Evolutionary conservation across 2,888 invertebrate species (phyloP).

Genomic region (Eulithis prunata): DNA sequence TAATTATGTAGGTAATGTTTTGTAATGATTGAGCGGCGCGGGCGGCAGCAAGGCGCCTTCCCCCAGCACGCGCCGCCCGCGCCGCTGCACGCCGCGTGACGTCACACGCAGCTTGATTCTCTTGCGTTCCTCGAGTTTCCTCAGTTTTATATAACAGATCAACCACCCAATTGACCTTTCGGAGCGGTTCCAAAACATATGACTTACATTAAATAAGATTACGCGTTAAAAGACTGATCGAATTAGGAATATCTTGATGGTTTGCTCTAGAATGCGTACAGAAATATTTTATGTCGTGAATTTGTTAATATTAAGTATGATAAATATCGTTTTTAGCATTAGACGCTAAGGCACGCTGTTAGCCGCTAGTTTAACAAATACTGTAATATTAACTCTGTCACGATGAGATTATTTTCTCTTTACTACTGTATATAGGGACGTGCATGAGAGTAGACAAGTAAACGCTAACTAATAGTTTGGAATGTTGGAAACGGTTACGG

Average conservation of each 20-base stretch:
- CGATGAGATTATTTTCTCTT: slow-evolving; percentile 39
- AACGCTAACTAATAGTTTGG: slow-evolving; percentile 34
- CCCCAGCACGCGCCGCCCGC: slow-evolving; percentile 49
- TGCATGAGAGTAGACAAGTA: slow-evolving; percentile 29
- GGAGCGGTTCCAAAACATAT: slow-evolving; percentile 57
- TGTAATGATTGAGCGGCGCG: slow-evolving; percentile 44
- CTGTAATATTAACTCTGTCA: slow-evolving; percentile 46
- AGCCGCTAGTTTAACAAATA: slow-evolving; percentile 44
- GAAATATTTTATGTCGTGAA: slow-evolving; percentile 45
- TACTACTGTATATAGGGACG: slow-evolving; percentile 38
- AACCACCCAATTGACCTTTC: slow-evolving; percentile 45
- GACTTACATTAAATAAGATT: slow-evolving; percentile 58
- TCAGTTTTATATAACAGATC: slow-evolving; percentile 33
- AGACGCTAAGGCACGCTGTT: slow-evolving; percentile 44
- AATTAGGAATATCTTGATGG: slow-evolving; percentile 54
- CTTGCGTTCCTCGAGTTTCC: slow-evolving; percentile 42
- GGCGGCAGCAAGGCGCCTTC: slow-evolving; percentile 55
- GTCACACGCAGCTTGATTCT: slow-evolving; percentile 42
- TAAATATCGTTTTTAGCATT: slow-evolving; percentile 44
- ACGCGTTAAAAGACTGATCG: slow-evolving; percentile 65
- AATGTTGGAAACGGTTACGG: slow-evolving; percentile 34
- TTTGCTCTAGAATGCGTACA: slow-evolving; percentile 47
- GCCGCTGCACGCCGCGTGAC: slow-evolving; percentile 41
- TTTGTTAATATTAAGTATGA: slow-evolving; percentile 47
- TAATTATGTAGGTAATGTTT: slow-evolving; percentile 73